A percentile compares a stretch with the other conserved stretches of the same genome.
Conservation (phyloP, 1,140 invertebrate genomes). For the Rhagoletis zephyria region DNA sequence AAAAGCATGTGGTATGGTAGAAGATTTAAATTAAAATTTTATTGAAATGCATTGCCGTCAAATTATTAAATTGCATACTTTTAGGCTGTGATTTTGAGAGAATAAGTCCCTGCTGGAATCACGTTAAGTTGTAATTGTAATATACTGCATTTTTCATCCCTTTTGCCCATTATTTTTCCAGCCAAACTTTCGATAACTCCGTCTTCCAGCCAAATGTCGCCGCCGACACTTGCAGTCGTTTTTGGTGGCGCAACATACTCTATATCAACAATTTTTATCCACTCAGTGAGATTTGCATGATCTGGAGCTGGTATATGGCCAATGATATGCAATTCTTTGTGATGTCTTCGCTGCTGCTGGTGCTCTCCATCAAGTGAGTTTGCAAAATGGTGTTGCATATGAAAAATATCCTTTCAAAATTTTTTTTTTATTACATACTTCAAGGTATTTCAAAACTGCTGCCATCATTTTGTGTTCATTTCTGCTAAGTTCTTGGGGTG, state of each 20-base stretch:
- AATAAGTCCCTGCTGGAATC: no score
- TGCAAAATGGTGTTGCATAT: background rate
- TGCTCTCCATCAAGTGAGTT: conserved; percentile 82
- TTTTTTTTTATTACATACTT: background rate
- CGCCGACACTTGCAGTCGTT: conserved; percentile 84
- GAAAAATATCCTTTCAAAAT: conserved; percentile 13
- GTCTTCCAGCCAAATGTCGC: conserved; percentile 84
- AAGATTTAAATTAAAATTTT: no score
- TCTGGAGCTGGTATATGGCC: conserved; percentile 93
- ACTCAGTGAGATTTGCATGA: conserved; percentile 86
- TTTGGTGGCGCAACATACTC: conserved; percentile 87
- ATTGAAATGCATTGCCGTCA: background rate
- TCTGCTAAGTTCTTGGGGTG: conserved; percentile 82
- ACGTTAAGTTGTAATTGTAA: no score
- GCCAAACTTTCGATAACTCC: conserved; percentile 76
- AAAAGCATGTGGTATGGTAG: no score
- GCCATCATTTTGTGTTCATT: conserved; percentile 76
- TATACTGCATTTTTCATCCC: background rate
- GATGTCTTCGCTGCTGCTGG: conserved; percentile 81
- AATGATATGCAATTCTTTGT: conserved; percentile 93
- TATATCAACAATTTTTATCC: conserved; percentile 88
- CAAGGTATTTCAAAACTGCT: conserved; percentile 77
- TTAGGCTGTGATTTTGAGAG: background rate
- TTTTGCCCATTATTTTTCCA: conserved; percentile 45
- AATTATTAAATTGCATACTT: background rate